Conservation (phyloP, 2,888 invertebrate species). For the Calameuta pallipes region DNA sequence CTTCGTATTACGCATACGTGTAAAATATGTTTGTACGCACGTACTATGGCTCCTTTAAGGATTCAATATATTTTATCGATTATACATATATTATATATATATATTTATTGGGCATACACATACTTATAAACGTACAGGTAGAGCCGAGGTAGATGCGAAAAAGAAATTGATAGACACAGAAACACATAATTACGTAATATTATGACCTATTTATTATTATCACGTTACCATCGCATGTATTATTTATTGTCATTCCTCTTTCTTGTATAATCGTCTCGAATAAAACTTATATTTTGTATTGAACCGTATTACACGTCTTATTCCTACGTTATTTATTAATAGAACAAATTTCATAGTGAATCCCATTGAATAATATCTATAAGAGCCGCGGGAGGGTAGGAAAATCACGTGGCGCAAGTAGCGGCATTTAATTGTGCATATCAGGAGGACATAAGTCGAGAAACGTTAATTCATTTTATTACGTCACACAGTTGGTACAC, state of each 20-base stretch:
- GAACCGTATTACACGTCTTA: background rate
- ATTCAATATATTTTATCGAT: background rate
- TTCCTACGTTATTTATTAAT: constrained; percentile 21
- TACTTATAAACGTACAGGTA: background rate
- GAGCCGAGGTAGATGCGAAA: background rate
- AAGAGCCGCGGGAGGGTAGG: background rate
- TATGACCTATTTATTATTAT: constrained; percentile 55
- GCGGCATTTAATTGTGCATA: constrained; percentile 41
- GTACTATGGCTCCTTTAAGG: constrained; percentile 10
- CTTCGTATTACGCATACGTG: constrained; percentile 26
- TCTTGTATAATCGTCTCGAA: constrained; percentile 54
- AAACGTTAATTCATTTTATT: constrained; percentile 25
- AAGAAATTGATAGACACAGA: constrained; percentile 9
- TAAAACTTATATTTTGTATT: constrained; percentile 54
- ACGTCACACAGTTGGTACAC: background rate
- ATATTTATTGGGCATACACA: constrained; percentile 56
- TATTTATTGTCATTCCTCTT: constrained; percentile 59
- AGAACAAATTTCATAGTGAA: constrained; percentile 11
- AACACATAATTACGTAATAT: constrained; percentile 36
- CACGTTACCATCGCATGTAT: constrained; percentile 62
- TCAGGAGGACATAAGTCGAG: constrained; percentile 43
- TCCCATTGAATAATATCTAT: constrained; percentile 17
- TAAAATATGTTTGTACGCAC: constrained; percentile 26
- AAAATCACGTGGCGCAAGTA: constrained; percentile 16
- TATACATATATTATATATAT: constrained; percentile 18